Evolutionary conservation across 2,888 invertebrate species (phyloP).

Genomic region (Aphrophora alni): DNA sequence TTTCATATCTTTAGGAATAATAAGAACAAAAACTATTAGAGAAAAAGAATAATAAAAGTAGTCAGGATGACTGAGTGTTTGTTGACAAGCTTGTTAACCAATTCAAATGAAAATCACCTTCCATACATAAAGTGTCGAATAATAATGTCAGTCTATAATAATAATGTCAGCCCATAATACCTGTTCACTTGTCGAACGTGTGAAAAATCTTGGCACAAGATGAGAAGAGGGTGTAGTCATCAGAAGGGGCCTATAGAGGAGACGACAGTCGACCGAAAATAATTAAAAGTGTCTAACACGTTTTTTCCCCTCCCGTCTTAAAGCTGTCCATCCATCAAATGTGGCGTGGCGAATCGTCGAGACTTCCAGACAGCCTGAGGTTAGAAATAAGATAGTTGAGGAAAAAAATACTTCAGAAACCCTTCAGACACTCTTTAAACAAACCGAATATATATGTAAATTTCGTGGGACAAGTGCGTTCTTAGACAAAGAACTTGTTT

Average conservation of each 20-base stretch:
- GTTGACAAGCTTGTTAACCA: too few species aligned
- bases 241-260: background rate
- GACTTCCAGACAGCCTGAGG: conserved; percentile 24
- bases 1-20: too few species aligned
- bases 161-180: too few species aligned
- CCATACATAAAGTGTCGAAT: too few species aligned
- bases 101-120: too few species aligned
- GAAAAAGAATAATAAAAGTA: too few species aligned
- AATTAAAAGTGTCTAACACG: conserved; percentile 40
- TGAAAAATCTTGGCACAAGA: background rate
- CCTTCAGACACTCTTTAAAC: background rate
- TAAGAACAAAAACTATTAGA: too few species aligned
- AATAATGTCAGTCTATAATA: too few species aligned
- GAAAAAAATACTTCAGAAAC: background rate
- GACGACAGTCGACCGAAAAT: conserved; percentile 21
- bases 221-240: background rate
- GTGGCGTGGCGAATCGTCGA: conserved; percentile 29
- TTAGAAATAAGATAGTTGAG: background rate
- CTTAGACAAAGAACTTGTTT: background rate
- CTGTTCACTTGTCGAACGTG: background rate
- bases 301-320: conserved; percentile 24
- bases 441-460: conserved; percentile 9
- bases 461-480: conserved; percentile 9
- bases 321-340: conserved; percentile 35
- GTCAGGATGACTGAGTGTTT: too few species aligned